Evolutionary conservation across 2,888 invertebrate species (phyloP), one percentile per base, ranked within the genome.

Genomic region (Eupelmus urozonus): DNA sequence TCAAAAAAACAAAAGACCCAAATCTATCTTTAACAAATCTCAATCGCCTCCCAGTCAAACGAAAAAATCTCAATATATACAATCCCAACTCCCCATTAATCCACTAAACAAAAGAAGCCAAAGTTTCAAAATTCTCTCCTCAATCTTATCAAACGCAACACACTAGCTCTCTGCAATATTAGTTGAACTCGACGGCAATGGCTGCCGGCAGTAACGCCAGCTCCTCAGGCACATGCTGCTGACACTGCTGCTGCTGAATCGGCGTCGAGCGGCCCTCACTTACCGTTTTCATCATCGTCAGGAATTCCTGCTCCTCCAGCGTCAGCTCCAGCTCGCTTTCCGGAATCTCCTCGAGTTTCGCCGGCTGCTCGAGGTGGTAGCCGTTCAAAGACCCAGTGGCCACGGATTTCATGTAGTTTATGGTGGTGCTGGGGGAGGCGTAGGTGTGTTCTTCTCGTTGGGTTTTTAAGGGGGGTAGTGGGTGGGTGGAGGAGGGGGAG

Each of bases 371-470:
- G 59, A 42, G 7, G 13, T 65, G 57, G 23, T 42, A 25, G 9
- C 63, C 66, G 51, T 66, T 51, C 2, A 16, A 57, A n/a, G n/a
- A n/a, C 9, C 51, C 74, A n/a, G 25, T 49, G 1, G 78, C 78
- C 13, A 65, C 70, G 23, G 80, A 75, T 18, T 78, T 76, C 1
- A n/a, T 20, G n/a, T 76, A 78, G n/a, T 45, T 73, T 7, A 70
- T 34, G 2, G 55, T n/a, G 9, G 13, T 42, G 7, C 27, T 45
- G 9, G 72, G 45, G 9, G 77, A 62, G 5, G 69, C 40, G 57
- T 77, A 75, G 0, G 72, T 79, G n/a, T 75, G 75, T 40, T 80
- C 80, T 51, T 81, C 77, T n/a, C 70, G 72, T 13, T 63, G 42
- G 1, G 69, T 72, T 25, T 72, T 20, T 4, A 78, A 49, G 18